Evolutionary conservation across 2,888 invertebrate genomes (phyloP), one percentile per base, ranked within the genome.

Genomic region (Microctonus aethiopoides): DNA sequence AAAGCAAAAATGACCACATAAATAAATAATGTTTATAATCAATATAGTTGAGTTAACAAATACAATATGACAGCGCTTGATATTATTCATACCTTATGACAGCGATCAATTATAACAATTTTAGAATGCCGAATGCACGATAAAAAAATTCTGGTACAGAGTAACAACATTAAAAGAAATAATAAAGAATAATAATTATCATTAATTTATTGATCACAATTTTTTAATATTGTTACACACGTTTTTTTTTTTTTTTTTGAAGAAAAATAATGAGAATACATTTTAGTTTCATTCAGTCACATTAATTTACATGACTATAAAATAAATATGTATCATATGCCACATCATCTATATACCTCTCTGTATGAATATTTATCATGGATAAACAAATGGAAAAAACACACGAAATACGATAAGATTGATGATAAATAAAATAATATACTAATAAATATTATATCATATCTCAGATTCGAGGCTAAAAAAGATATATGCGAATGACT

Each of bases 121-220:
- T n/a, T n/a, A n/a, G n/a, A n/a, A n/a, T n/a, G n/a, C n/a, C n/a
- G n/a, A n/a, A n/a, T n/a, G n/a, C n/a, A n/a, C n/a, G n/a, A 39
- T 3, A 4, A 16, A 51, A 41, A 64, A 65, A 67, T n/a, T n/a
- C n/a, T n/a, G n/a, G n/a, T n/a, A 64, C 36, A 54, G 52, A 65
- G 68, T 54, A 63, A 67, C 62, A 72, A 70, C n/a, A 72, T 74
- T 6, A 7, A 16, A 77, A 73, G 75, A 76, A 74, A 75, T 79
- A 81, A 80, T 77, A 80, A 39, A 39, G 4, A 41, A 16, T 16
- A n/a, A 41, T 41, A n/a, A 5, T 3, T 16, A 5, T 13, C 1
- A 41, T 41, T 41, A 5, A 36, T 39, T 39, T 39, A 1, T 11
- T 39, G n/a, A n/a, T n/a, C n/a, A n/a, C n/a, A n/a, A n/a, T n/a